phyloP scores from a whole-genome alignment of 2,113 vertebrate species.

The Callocephalon fimbriatum region DNA sequence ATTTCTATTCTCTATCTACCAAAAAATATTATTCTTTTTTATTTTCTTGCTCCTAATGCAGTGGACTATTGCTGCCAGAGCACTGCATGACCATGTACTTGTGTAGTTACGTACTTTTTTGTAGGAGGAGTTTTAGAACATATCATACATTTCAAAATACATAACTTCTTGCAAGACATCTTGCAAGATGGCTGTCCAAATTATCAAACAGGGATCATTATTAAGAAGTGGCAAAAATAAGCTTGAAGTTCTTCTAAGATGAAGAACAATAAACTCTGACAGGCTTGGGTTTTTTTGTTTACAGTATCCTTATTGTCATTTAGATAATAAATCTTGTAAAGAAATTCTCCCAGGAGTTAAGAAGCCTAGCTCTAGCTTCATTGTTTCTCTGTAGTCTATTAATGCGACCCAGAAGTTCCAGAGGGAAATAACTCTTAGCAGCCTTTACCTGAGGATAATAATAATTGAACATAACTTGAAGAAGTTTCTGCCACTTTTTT shows the following conservation, averaged over 20 bases:
- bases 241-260: neutral
- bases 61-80: neutral
- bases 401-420: neutral
- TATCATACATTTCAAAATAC: neutral
- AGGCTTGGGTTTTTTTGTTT: neutral
- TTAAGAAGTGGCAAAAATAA: neutral
- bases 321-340: neutral
- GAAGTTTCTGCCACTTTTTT: neutral
- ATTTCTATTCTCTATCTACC: neutral
- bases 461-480: neutral
- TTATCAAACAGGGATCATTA: neutral
- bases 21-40: neutral
- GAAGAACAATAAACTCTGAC: neutral
- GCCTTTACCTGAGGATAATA: neutral
- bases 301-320: neutral
- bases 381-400: neutral
- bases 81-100: rapidly evolving
- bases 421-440: neutral
- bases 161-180: neutral
- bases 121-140: neutral
- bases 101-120: neutral
- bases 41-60: neutral
- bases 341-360: neutral
- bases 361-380: neutral
- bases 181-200: neutral